Percentiles rank a stretch among this genome's conserved stretches.
Conservation (phyloP, 2,888 invertebrate genomes). For the Noctua fimbriata region DNA sequence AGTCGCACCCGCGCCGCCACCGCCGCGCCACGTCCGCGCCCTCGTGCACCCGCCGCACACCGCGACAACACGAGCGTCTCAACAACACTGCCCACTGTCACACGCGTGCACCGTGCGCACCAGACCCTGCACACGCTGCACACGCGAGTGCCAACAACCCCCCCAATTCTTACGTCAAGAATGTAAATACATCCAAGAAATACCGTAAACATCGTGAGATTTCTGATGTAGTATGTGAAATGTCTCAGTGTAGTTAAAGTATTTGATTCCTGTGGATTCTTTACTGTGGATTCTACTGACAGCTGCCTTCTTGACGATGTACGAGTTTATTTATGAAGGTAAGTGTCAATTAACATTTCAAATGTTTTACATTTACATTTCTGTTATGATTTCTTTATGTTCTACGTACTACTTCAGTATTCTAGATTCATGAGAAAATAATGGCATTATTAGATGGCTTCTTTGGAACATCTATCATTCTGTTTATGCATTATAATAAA, state of each 20-base stretch:
- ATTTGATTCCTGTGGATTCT: slow-evolving; percentile 79
- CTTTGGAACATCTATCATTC: slow-evolving; percentile 17
- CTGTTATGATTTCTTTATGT: slow-evolving; percentile 28
- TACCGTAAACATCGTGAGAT: slow-evolving; percentile 77
- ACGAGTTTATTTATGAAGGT: slow-evolving; percentile 71
- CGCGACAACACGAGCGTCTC: slow-evolving; percentile 74
- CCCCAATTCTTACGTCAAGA: slow-evolving; percentile 57
- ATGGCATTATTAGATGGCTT: not conserved
- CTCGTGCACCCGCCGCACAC: slow-evolving; percentile 74
- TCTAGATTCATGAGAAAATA: not conserved
- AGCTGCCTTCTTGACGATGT: slow-evolving; percentile 65
- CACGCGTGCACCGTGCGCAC: slow-evolving; percentile 58
- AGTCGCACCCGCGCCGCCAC: slow-evolving; percentile 83
- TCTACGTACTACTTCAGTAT: slow-evolving; percentile 3
- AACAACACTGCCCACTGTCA: slow-evolving; percentile 65
- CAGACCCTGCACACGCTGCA: slow-evolving; percentile 58
- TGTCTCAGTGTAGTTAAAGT: slow-evolving; percentile 78
- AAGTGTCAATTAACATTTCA: slow-evolving; percentile 54
- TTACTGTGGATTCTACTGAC: slow-evolving; percentile 72
- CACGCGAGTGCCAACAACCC: slow-evolving; percentile 54
- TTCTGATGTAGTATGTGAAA: slow-evolving; percentile 71
- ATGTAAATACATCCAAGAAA: slow-evolving; percentile 71
- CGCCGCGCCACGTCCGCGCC: slow-evolving; percentile 77
- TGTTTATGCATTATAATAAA: slow-evolving; percentile 2
- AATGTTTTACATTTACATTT: slow-evolving; percentile 40